A percentile compares a stretch with the other conserved stretches of the same genome.
phyloP scores from a whole-genome alignment of 2,113 vertebrate species.

The Forbesichthys papilliferus region DNA sequence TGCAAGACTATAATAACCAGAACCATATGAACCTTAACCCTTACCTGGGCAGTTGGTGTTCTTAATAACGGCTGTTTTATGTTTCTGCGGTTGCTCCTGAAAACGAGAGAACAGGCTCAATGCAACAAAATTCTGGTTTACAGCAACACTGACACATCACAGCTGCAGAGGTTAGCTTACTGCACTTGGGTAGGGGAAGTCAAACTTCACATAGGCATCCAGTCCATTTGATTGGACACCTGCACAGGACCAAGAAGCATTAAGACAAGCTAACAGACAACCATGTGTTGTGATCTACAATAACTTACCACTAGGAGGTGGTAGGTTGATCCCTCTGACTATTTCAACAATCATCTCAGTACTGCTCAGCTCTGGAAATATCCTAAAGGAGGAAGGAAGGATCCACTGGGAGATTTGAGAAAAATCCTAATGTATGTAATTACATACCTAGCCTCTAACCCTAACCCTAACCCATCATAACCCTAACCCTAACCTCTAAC shows the following conservation, averaged over 20 bases:
- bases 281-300: too few relatives aligned
- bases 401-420: too few relatives aligned
- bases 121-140: background rate
- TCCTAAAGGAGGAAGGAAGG: slow-evolving; percentile 71
- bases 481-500: too few relatives aligned
- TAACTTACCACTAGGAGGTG: slow-evolving; percentile 85
- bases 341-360: slow-evolving; percentile 93
- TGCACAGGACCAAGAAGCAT: slow-evolving; percentile 41
- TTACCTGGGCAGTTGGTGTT: slow-evolving; percentile 94
- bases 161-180: slow-evolving; percentile 72
- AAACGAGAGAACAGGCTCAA: slow-evolving; percentile 3
- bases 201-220: slow-evolving; percentile 91
- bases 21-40: background rate
- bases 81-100: slow-evolving; percentile 93
- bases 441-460: too few relatives aligned
- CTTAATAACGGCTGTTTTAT: slow-evolving; percentile 91
- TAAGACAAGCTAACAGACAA: background rate
- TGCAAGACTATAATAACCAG: too few relatives aligned
- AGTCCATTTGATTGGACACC: slow-evolving; percentile 88
- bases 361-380: slow-evolving; percentile 96
- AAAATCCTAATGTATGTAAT: too few relatives aligned
- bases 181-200: slow-evolving; percentile 91
- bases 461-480: too few relatives aligned
- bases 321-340: slow-evolving; percentile 92
- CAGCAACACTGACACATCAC: too few relatives aligned